Evolutionary conservation across 2,113 vertebrate species (phyloP).

Genomic region (Siniperca chuatsi): DNA sequence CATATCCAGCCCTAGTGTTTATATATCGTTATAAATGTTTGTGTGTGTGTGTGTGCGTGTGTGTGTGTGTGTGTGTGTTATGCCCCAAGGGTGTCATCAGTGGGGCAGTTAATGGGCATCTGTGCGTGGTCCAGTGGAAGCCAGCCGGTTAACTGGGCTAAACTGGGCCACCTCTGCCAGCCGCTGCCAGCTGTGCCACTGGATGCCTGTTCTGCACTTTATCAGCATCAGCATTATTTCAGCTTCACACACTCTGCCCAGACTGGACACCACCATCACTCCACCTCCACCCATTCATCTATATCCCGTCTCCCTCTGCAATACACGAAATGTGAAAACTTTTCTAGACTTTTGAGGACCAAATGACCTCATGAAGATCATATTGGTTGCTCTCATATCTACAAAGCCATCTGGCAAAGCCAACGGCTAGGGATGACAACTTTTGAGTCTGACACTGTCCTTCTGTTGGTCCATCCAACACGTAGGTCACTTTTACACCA

Average conservation of each 20-base stretch:
- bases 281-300: conserved; percentile 29
- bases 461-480: neutral
- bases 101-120: conserved; percentile 86
- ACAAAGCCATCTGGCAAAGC: neutral
- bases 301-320: neutral
- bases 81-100: conserved; percentile 83
- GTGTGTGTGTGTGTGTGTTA: conserved; percentile 43
- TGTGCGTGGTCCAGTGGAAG: conserved; percentile 84
- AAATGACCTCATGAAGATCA: neutral
- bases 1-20: conserved; percentile 16
- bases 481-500: neutral
- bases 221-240: conserved; percentile 81
- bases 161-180: conserved; percentile 78
- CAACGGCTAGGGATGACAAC: neutral
- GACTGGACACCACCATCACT: conserved; percentile 48
- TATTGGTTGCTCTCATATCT: neutral
- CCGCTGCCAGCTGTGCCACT: conserved; percentile 84
- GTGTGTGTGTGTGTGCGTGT: conserved; percentile 3
- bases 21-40: conserved; percentile 5
- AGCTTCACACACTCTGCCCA: conserved; percentile 73
- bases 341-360: neutral
- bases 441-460: neutral
- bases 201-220: conserved; percentile 70
- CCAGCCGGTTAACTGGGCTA: conserved; percentile 79
- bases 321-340: neutral